These are phyloP conservation scores for Thalassoma bifasciatum DNA, from an alignment of 2,113 vertebrate genomes.

Conservation along the genomic window DNA sequence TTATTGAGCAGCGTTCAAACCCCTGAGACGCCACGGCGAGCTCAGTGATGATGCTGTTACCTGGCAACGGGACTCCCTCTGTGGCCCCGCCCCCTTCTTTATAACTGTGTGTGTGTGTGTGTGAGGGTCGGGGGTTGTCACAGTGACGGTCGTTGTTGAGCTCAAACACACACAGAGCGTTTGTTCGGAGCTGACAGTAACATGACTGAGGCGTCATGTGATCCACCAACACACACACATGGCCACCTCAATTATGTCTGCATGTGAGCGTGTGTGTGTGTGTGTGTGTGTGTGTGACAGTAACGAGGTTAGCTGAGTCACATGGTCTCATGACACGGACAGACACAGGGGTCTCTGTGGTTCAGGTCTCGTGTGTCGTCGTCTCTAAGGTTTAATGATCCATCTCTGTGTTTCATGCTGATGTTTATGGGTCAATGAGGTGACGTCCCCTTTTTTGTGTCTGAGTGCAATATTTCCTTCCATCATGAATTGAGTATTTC, in stretches of 20 bases:
- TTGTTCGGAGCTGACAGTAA: conserved; percentile 39
- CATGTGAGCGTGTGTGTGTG: conserved; percentile 10
- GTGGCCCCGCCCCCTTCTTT: background rate
- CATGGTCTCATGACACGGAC: conserved; percentile 33
- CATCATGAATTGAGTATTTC: too few species aligned
- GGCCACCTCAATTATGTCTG: conserved; percentile 21
- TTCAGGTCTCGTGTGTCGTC: background rate
- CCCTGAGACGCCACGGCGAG: too few species aligned
- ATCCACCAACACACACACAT: conserved; percentile 31
- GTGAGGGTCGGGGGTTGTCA: background rate
- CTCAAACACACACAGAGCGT: conserved; percentile 17
- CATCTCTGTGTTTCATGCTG: too few species aligned
- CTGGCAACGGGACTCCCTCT: conserved; percentile 24
- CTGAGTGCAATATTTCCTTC: too few species aligned
- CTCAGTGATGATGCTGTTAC: conserved; percentile 1
- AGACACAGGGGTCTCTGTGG: background rate
- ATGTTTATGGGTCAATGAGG: too few species aligned
- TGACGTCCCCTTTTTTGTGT: too few species aligned
- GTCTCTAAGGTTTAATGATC: too few species aligned
- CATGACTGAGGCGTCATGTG: conserved; percentile 50
- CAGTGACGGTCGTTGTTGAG: background rate
- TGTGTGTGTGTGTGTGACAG: conserved; percentile 28
- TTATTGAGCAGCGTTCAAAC: conserved; percentile 1
- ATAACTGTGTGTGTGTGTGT: background rate
- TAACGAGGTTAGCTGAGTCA: conserved; percentile 30